Conservation (phyloP, 2,888 invertebrate genomes). For the Conistra vaccinii region DNA sequence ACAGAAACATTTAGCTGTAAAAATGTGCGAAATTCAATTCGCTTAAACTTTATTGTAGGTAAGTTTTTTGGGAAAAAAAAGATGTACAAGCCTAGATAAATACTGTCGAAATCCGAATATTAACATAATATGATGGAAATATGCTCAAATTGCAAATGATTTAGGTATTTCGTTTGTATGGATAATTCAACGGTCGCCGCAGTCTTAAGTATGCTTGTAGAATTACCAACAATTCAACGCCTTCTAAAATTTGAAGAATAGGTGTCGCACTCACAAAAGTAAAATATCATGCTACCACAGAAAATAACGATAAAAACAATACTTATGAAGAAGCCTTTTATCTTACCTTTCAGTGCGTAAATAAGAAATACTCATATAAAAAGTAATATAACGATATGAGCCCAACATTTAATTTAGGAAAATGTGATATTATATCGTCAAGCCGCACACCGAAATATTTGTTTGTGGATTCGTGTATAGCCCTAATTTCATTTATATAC, state of each 20-base stretch:
- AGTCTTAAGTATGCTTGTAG: not conserved
- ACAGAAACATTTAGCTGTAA: no score
- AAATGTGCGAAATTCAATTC: no score
- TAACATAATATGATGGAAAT: no score
- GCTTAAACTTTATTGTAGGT: no score
- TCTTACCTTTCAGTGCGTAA: conserved; percentile 32
- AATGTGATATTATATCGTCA: conserved; percentile 8
- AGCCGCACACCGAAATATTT: conserved; percentile 10
- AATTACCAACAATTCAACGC: not conserved
- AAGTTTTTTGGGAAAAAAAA: no score
- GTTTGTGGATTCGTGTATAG: not conserved
- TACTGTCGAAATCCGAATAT: no score
- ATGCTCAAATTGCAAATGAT: no score
- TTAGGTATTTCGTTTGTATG: no score
- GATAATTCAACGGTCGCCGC: no score
- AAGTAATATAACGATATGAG: conserved; percentile 21
- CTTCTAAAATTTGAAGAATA: not conserved
- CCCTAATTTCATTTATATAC: conserved; percentile 10
- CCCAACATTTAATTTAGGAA: conserved; percentile 28
- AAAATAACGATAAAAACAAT: conserved; percentile 29
- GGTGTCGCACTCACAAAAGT: not conserved
- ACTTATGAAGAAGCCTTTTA: conserved; percentile 29
- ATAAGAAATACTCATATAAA: conserved; percentile 29
- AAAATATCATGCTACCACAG: conserved; percentile 19
- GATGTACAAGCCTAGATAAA: no score